Base-by-base conservation (phyloP, 2,888 invertebrate species). In the Mythimna pallens region DNA sequence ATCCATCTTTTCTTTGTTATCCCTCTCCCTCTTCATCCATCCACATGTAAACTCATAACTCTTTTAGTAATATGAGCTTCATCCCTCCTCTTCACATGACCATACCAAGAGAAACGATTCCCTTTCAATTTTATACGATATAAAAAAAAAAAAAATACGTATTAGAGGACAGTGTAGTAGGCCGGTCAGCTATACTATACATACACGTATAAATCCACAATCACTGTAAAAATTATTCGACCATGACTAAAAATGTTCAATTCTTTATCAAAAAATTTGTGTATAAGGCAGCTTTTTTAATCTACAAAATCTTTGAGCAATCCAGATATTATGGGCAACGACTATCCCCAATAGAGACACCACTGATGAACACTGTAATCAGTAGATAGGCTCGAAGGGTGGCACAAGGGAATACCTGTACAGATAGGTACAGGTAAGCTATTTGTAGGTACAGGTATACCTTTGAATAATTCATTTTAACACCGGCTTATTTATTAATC, bases 311-410 rank as follows among this genome's bases (percentile, higher is more conserved):
- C 20, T 3, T n/a, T 17, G 10, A n/a, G 52, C 25, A 25, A 30
- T 61, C 22, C 10, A 61, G 36, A 55, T 25, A 58, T 59, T 61
- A 50, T 20, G 7, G 54, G 5, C 43, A 65, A 6, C 6, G 50
- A 14, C 50, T 57, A 65, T 65, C 17, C 75, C 36, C 65, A 22
- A 30, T 0, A 14, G 70, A 25, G 40, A 40, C 22, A 12, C 17
- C 52, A 36, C 30, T 74, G 74, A 73, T 78, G 69, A 65, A 78
- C 22, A 74, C 57, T 40, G 67, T 75, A 79, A 75, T 79, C 79
- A 65, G 67, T 59, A 75, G 62, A 67, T 74, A 65, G 54, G 66
- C 59, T 55, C 17, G 40, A 34, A 52, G 52, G 22, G 14, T 3
- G 20, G 30, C 64, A 34, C 6, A n/a, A 8, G 79, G 70, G 75